These are phyloP conservation scores for Sternarchorhynchus goeldii DNA, from an alignment of 2,797 vertebrate species.

Conservation along the genomic window DNA sequence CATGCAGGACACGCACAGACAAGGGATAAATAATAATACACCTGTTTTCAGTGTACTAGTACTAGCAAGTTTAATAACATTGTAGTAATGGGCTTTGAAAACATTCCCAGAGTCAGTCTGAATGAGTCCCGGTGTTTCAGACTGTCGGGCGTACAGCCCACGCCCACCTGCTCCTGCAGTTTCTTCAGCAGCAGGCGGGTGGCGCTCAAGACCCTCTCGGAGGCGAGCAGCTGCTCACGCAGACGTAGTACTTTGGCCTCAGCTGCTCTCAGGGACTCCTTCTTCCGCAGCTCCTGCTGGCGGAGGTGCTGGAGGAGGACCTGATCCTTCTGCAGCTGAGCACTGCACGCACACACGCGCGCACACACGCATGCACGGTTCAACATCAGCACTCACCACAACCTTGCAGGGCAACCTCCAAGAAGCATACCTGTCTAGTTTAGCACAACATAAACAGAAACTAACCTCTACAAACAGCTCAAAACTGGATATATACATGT, in stretches of 20 bases:
- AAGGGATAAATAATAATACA: not conserved
- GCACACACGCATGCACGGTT: not conserved
- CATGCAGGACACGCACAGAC: not conserved
- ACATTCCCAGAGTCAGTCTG: no score
- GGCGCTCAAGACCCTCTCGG: conserved; percentile 86
- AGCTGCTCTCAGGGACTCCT: conserved; percentile 86
- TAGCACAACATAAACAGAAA: no score
- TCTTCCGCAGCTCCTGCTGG: conserved; percentile 91
- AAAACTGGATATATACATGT: no score
- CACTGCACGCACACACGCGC: conserved; percentile 65
- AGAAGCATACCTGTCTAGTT: no score
- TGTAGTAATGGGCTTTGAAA: no score
- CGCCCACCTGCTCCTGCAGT: conserved; percentile 89
- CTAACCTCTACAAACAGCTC: no score
- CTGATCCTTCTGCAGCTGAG: conserved; percentile 89
- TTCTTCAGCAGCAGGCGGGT: conserved; percentile 89
- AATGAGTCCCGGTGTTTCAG: no score
- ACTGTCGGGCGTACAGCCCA: no score
- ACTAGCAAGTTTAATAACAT: no score
- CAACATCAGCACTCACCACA: no score
- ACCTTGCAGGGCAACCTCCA: no score
- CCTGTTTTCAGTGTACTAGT: not conserved
- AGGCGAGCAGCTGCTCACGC: conserved; percentile 90
- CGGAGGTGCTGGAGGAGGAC: conserved; percentile 86
- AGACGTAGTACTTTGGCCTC: conserved; percentile 88